Conservation (phyloP, 1,140 invertebrate species). For the Aphelenchoides besseyi region DNA sequence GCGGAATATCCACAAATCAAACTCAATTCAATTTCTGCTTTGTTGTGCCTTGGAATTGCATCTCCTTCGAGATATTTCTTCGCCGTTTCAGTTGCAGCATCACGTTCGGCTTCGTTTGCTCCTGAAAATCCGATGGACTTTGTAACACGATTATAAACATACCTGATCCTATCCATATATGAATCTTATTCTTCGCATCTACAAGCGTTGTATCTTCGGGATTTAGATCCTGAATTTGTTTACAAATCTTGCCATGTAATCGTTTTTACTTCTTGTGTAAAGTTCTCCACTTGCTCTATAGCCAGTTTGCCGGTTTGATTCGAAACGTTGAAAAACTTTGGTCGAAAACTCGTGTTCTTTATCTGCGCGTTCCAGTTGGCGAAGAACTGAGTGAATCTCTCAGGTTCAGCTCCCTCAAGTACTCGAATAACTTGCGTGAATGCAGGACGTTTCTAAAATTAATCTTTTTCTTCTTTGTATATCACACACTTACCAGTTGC, state of each 20-base stretch:
- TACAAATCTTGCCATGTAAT: no score
- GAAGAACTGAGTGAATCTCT: slow-evolving; percentile 52
- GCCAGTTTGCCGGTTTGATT: slow-evolving; percentile 63
- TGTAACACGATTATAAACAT: not conserved
- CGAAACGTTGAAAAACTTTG: slow-evolving; percentile 72
- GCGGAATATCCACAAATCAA: no score
- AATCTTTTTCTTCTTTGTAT: not conserved
- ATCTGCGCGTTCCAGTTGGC: slow-evolving; percentile 50
- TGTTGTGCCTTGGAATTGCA: slow-evolving; percentile 53
- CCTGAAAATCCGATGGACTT: slow-evolving; percentile 70
- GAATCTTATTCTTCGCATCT: slow-evolving; percentile 69
- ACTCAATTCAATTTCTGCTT: slow-evolving; percentile 52
- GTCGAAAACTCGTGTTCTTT: slow-evolving; percentile 48
- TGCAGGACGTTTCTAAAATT: slow-evolving; percentile 53
- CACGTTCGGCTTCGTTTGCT: slow-evolving; percentile 71
- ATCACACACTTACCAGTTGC: slow-evolving; percentile 39
- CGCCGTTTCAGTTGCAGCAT: slow-evolving; percentile 67
- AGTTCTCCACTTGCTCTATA: slow-evolving; percentile 72
- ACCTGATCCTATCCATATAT: no score
- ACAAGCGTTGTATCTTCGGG: slow-evolving; percentile 83
- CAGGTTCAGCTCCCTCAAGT: slow-evolving; percentile 57
- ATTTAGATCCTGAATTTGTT: slow-evolving; percentile 73
- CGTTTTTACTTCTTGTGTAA: slow-evolving; percentile 61
- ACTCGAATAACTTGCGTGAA: slow-evolving; percentile 57
- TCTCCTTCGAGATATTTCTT: slow-evolving; percentile 55